Evolutionary conservation across 2,113 vertebrate genomes (phyloP), one percentile per base, ranked within the genome.

Genomic region (Globicephala melas): DNA sequence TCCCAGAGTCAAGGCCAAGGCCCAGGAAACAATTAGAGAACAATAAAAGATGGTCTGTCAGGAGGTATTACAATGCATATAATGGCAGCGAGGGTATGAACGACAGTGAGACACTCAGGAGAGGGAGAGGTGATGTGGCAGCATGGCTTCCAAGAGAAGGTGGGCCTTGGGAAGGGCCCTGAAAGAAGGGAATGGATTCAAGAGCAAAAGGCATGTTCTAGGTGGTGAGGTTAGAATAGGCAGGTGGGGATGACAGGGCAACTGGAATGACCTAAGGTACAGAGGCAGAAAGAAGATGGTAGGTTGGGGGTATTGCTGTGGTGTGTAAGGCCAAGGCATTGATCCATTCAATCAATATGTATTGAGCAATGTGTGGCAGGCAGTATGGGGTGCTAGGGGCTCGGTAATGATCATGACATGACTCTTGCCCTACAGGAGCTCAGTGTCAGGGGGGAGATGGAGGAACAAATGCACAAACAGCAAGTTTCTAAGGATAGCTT

Each of bases 341-440:
- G 20, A 31, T 9, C 68, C 38, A 17, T 17, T 44, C 44, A 20
- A 0, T 47, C 21, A 2, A 0, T 1, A 9, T 0, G 0, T 10
- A 62, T 1, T 21, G 4, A 73, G 33, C 13, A 1, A 14, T 8
- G 6, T 28, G 65, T 18, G 71, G 80, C 10, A 9, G 68, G 38
- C 14, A 23, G 9, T 7, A 5, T 4, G 7, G 33, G 44, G 8
- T n/a, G 14, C 68, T 36, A 31, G 55, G n/a, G 44, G 53, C 41
- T n/a, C 26, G 20, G 74, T 10, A 13, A 65, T 2, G 23, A 62
- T 38, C 36, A 20, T 2, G 4, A 3, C 8, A 0, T 28, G 5
- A 38, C 2, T 76, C 65, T 55, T 55, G 36, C 58, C 65, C 41
- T 63, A 63, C 12, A 63, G 68, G 60, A 95, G 50, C 83, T 93